A percentile compares a stretch with the other conserved stretches of the same genome.
Conservation (phyloP, 1,140 invertebrate genomes). For the Bombus sibiricus region DNA sequence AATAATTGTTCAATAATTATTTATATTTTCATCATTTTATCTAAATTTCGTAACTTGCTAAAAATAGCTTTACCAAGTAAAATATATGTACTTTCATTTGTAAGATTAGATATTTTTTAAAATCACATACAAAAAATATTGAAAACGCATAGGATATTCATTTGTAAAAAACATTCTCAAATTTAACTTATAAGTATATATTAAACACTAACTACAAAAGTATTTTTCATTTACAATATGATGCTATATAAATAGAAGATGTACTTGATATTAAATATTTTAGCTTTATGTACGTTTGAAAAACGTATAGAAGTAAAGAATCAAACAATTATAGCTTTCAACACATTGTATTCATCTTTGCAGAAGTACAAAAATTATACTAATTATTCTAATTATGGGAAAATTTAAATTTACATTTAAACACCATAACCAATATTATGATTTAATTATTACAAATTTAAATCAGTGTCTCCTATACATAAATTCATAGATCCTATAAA, state of each 20-base stretch:
- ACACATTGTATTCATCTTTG: background rate
- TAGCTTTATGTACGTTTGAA: background rate
- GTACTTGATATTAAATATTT: conserved; percentile 4
- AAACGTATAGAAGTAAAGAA: background rate
- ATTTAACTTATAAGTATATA: conserved; percentile 6
- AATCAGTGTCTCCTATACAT: background rate
- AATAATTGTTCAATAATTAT: background rate
- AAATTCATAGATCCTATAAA: background rate
- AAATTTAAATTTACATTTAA: conserved; percentile 27
- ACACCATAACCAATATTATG: conserved; percentile 15
- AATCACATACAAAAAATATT: background rate
- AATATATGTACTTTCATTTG: background rate
- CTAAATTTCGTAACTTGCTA: background rate
- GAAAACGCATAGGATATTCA: background rate
- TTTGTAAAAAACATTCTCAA: background rate
- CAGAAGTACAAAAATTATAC: conserved; percentile 21
- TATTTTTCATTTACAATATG: conserved; percentile 31
- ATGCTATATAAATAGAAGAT: conserved; percentile 16
- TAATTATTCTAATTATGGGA: background rate
- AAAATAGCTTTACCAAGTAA: background rate
- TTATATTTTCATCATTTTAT: background rate
- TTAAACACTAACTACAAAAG: conserved; percentile 26
- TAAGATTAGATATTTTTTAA: background rate
- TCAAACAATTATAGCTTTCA: conserved; percentile 13
- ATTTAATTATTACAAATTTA: conserved; percentile 10